Conservation (phyloP, 2,797 vertebrate genomes). For the Artibeus lituratus region DNA sequence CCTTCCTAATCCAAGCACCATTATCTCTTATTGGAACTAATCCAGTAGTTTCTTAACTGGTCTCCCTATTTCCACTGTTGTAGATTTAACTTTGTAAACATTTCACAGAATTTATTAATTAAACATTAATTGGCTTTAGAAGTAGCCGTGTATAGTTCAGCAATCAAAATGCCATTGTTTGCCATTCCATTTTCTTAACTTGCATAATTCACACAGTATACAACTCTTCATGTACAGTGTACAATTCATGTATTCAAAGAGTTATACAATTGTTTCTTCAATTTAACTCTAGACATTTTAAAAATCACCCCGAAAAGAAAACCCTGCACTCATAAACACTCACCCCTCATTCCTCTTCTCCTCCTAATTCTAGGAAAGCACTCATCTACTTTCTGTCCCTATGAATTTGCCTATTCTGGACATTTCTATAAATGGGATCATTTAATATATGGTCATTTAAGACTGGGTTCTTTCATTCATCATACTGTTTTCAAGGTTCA, state of each 20-base stretch:
- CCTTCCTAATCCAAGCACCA: neutral
- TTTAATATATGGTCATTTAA: neutral
- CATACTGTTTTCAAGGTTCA: neutral
- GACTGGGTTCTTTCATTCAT: neutral
- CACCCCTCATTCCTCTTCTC: neutral
- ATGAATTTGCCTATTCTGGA: neutral
- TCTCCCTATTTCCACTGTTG: neutral
- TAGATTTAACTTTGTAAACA: neutral
- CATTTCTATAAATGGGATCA: neutral
- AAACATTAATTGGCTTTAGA: neutral
- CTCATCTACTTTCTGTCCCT: neutral
- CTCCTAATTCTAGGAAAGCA: neutral
- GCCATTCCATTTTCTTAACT: neutral
- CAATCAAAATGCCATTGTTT: neutral
- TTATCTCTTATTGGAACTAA: neutral
- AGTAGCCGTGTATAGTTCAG: neutral
- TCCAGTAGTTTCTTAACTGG: neutral
- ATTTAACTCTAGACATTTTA: neutral
- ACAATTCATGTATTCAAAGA: neutral
- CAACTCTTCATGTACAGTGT: neutral
- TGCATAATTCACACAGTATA: neutral
- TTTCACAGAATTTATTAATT: neutral
- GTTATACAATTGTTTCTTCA: neutral
- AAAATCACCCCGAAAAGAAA: slow-evolving; percentile 3
- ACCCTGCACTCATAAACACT: neutral